Conservation (phyloP, 2,113 vertebrate genomes). For the Hippocampus comes region DNA sequence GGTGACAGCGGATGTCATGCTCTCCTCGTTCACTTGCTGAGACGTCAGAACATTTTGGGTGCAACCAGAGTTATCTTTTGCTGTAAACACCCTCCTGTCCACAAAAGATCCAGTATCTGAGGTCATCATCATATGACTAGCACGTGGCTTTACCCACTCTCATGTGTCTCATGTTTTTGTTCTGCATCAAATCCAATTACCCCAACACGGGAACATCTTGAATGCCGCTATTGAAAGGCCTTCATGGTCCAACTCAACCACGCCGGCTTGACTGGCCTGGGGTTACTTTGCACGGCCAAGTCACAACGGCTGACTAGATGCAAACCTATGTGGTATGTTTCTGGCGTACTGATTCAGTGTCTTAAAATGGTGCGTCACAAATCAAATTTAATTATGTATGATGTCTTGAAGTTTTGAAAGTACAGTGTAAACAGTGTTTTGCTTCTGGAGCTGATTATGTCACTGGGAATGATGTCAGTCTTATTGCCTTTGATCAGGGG, state of each 20-base stretch:
- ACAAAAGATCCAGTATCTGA: conserved; percentile 40
- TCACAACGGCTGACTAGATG: conserved; percentile 61
- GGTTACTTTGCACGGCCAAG: conserved; percentile 53
- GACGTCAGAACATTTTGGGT: not conserved
- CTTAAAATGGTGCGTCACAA: conserved; percentile 24
- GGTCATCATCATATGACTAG: conserved; percentile 42
- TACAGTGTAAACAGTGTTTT: not conserved
- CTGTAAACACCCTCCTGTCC: not conserved
- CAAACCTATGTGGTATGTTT: conserved; percentile 47
- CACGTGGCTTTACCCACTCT: conserved; percentile 8
- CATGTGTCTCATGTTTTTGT: conserved; percentile 18
- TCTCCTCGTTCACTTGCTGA: not conserved
- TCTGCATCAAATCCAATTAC: conserved; percentile 41
- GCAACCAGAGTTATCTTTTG: not conserved
- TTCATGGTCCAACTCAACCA: conserved; percentile 11
- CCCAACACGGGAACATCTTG: conserved; percentile 10
- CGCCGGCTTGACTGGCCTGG: conserved; percentile 14
- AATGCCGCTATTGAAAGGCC: conserved; percentile 35
- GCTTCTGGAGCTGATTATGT: conserved; percentile 34
- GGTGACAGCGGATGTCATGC: not conserved
- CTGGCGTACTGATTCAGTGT: conserved; percentile 51
- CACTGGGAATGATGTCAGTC: conserved; percentile 58
- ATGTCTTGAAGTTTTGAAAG: conserved; percentile 6
- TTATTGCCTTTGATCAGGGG: not conserved
- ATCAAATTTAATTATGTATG: conserved; percentile 23